These are phyloP conservation scores for Argya squamiceps DNA, from an alignment of 2,797 vertebrate genomes.

Conservation along the genomic window DNA sequence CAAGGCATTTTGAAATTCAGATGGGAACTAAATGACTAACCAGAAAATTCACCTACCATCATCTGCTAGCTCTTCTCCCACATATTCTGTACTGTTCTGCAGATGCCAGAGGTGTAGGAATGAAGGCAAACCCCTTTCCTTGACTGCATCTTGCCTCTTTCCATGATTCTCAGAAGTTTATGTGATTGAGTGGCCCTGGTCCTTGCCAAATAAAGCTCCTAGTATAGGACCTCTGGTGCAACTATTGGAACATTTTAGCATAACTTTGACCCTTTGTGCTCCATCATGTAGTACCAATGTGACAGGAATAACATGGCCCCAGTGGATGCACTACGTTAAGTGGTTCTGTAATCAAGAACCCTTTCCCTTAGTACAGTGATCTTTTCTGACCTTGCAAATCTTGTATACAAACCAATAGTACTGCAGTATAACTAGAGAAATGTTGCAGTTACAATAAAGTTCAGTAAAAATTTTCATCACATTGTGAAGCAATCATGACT, in stretches of 20 bases:
- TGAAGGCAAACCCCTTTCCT: background rate
- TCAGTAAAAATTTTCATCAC: background rate
- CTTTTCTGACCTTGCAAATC: background rate
- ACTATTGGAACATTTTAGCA: background rate
- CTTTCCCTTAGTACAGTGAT: background rate
- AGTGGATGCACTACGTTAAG: background rate
- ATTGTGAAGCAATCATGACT: background rate
- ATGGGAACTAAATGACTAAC: background rate
- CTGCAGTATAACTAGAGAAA: background rate
- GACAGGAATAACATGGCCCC: background rate
- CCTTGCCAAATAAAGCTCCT: background rate
- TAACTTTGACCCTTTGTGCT: background rate
- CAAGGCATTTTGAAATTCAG: constrained; percentile 47
- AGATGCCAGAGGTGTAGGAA: background rate
- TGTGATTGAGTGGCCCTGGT: background rate
- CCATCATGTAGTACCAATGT: background rate
- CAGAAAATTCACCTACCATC: constrained; percentile 25
- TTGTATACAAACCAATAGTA: background rate
- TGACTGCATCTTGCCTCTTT: background rate
- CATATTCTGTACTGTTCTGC: background rate
- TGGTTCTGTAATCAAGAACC: background rate
- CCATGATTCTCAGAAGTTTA: background rate
- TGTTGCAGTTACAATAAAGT: background rate
- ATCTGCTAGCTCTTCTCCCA: background rate
- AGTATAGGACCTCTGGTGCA: background rate